Base-by-base conservation (phyloP, 2,888 invertebrate genomes). In the Meandrusa payeni region DNA sequence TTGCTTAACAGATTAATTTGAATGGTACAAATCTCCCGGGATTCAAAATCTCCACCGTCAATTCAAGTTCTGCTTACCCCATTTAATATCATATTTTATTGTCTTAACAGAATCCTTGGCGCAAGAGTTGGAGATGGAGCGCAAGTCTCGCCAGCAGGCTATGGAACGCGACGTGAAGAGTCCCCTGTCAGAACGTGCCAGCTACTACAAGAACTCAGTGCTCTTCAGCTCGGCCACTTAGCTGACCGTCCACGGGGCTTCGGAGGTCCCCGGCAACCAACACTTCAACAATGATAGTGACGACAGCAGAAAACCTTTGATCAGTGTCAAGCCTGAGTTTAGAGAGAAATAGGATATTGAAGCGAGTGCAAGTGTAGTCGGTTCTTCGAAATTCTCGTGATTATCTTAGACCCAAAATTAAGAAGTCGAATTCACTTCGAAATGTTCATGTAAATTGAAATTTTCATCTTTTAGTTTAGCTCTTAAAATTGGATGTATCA, bases 201-300 rank as follows among this genome's bases (percentile, higher is more conserved):
- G 92, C 61, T 96, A 96, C 82, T 96, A 95, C 89, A 96, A 96
- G 86, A 96, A 95, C 83, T 95, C 96, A 20, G 95, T 96, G 56
- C 90, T 96, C 54, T 96, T 95, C 78, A 95, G 95, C 62, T 95
- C 95, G 74, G 95, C 95, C 69, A 95, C 95, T 87, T 91, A 91
- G 89, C 89, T 87, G 68, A 57, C 72, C 64, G 69, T 69, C 55
- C 44, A 72, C 72, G 82, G 83, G 82, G 80, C 68, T 41, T 56
- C 55, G 55, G 75, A 78, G 47, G 69, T 63, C 80, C 81, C 81
- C 81, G 76, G 81, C 46, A 66, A 62, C 54, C 67, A 66, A 57
- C 70, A 81, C 23, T 66, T 69, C 64, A 77, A 79, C 41, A 77
- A 69, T 64, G 71, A 75, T 54, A 64, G 57, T 57, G 78, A 78